Evolutionary conservation across 2,888 invertebrate species (phyloP), one percentile per base, ranked within the genome.

Genomic region (Pheosia tremula): DNA sequence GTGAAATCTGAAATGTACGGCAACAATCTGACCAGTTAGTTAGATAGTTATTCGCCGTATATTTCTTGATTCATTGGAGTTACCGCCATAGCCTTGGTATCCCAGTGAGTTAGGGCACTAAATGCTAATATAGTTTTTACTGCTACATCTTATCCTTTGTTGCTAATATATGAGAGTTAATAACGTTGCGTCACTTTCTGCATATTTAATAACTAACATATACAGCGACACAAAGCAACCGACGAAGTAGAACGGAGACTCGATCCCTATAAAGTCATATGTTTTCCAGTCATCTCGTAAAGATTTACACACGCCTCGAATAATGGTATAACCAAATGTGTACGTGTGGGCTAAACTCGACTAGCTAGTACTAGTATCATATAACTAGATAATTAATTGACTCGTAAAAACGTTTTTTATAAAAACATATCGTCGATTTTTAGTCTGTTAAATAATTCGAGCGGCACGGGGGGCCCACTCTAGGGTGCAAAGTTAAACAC

Each of bases 401-500:
- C 57, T 64, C 65, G 63, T 74, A 68, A 75, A 72, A 63, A 61
- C 8, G 53, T 54, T 66, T 45, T 66, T 60, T 68, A 70, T 69
- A 71, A 73, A 66, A 71, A 67, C 53, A 62, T 67, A 68, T 72
- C 61, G 63, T 63, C 62, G 56, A 67, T 72, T 71, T 70, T 64
- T 56, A 69, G 64, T 71, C 66, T 61, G 68, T 63, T 70, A 66
- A 67, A 68, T 66, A 72, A 69, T 64, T 59, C 56, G 62, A 60
- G 62, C 66, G 64, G 60, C 67, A 57, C 60, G 70, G 62, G 78
- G 68, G 80, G 80, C 79, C 75, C 80, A 68, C 64, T 65, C 71
- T 68, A 80, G 79, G 81, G 68, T 68, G 50, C 63, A 63, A 74
- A 74, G 62, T 67, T 66, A 67, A 69, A 65, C 60, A 45, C 76